Evolutionary conservation across 2,113 vertebrate species (phyloP).

Genomic region (Myiagra hebetior): DNA sequence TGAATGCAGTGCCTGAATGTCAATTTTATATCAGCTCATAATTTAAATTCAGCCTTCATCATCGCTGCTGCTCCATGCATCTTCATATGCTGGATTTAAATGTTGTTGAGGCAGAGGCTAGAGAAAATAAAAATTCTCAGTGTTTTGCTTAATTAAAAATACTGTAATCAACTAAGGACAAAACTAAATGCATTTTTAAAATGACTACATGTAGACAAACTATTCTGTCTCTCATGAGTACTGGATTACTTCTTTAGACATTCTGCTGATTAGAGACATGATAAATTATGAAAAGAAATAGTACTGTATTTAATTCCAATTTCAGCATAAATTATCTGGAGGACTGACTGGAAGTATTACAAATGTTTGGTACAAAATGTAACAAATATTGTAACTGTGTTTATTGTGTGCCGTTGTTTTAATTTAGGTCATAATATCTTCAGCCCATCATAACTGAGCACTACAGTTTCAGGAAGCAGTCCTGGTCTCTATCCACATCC

Average conservation of each 20-base stretch:
- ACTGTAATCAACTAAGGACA: not conserved
- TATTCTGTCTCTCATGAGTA: not conserved
- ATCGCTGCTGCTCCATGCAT: conserved; percentile 93
- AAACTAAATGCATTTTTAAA: not conserved
- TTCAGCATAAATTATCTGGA: not conserved
- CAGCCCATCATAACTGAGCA: not conserved
- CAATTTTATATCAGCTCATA: not conserved
- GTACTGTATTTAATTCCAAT: not conserved
- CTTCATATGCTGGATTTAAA: conserved; percentile 84
- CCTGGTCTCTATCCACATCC: not conserved
- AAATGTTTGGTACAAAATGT: not conserved
- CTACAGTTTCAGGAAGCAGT: not conserved
- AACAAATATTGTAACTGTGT: not conserved
- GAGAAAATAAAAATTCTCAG: conserved; percentile 4
- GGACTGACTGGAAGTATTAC: not conserved
- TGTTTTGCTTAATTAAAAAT: not conserved
- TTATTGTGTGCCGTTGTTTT: not conserved
- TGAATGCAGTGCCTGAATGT: not conserved
- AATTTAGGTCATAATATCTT: not conserved
- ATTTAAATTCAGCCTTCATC: conserved; percentile 76
- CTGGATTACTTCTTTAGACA: not conserved
- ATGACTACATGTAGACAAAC: not conserved
- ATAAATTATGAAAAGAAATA: not conserved
- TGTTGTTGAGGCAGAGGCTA: conserved; percentile 68
- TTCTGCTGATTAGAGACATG: not conserved